Base-by-base conservation (phyloP, 2,797 vertebrate species). In the Aulostomus chinensis region DNA sequence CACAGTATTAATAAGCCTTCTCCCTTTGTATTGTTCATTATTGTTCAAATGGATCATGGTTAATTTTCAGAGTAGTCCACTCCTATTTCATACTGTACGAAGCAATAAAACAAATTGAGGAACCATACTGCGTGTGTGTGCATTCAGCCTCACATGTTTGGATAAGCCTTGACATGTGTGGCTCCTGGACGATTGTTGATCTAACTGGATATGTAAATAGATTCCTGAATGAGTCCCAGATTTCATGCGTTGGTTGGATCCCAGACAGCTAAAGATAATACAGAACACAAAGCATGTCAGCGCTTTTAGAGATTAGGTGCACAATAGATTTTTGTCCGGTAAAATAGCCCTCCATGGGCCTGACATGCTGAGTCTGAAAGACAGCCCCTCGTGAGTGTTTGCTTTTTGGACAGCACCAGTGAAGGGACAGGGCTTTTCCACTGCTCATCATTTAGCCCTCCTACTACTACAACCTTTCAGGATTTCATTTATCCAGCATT, bases 251-350 rank as follows among this genome's bases (percentile, higher is more conserved):
- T 80, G 67, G 71, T 75, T 78, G 66, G 72, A 82, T 72, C 64
- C 74, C 45, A 50, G 79, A 66, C 61, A 67, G 80, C 87, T 73
- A 77, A 81, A 83, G 85, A 84, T 86, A 86, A 87, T 73, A 77
- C 66, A 64, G 69, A 80, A 81, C 68, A 79, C 78, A 86, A 83
- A 88, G 80, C 83, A 73, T 73, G 87, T 89, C 90, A 88, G 88
- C 84, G 48, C 81, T 87, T 89, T 82, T 37, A 58, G 74, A 85
- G 87, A 86, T 90, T 89, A 90, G 68, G 58, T 32, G 36, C 58
- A 90, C 83, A 88, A 89, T 86, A 75, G 86, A 87, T 85, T 88
- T 83, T 76, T 80, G 83, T 86, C 74, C 64, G 25, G 78, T 81
- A 75, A 81, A 86, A 83, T 58, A 65, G 64, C 65, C 59, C 51